A percentile compares a stretch with the other conserved stretches of the same genome.
These are phyloP conservation scores for Eriocheir sinensis DNA, from an alignment of 1,140 invertebrate genomes.

Conservation along the genomic window DNA sequence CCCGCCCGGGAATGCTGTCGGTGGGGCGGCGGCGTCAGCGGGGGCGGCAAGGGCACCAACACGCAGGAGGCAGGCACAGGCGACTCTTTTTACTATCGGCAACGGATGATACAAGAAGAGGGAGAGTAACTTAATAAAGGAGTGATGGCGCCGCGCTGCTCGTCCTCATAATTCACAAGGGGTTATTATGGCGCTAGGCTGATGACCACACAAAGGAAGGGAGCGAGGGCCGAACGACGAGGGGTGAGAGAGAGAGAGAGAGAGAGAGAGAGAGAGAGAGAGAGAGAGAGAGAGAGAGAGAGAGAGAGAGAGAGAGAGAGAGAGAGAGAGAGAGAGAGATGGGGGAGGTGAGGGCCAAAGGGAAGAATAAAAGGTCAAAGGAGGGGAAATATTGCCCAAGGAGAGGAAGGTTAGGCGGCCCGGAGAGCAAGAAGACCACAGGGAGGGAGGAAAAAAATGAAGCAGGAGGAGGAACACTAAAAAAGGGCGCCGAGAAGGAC, in stretches of 20 bases:
- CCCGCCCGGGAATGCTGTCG: too few relatives aligned
- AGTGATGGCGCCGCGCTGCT: too few relatives aligned
- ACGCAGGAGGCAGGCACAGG: too few relatives aligned
- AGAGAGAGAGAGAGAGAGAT: background rate
- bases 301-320: background rate
- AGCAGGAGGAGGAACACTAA: background rate
- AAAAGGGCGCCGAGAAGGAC: background rate
- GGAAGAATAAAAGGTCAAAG: background rate
- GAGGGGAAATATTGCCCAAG: background rate
- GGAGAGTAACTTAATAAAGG: too few relatives aligned
- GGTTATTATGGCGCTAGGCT: too few relatives aligned
- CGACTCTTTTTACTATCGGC: too few relatives aligned
- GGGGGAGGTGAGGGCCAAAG: background rate
- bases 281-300: background rate
- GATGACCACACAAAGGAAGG: background rate
- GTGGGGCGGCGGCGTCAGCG: too few relatives aligned
- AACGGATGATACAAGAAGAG: too few relatives aligned
- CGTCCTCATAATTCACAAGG: too few relatives aligned
- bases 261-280: background rate
- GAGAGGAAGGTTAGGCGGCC: background rate
- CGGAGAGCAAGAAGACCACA: background rate
- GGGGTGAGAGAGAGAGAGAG: background rate
- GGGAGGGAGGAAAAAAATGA: background rate
- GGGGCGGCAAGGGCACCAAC: too few relatives aligned
- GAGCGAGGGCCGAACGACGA: background rate